These are phyloP conservation scores for Notothenia rossii DNA, from an alignment of 2,113 vertebrate species.

Conservation along the genomic window DNA sequence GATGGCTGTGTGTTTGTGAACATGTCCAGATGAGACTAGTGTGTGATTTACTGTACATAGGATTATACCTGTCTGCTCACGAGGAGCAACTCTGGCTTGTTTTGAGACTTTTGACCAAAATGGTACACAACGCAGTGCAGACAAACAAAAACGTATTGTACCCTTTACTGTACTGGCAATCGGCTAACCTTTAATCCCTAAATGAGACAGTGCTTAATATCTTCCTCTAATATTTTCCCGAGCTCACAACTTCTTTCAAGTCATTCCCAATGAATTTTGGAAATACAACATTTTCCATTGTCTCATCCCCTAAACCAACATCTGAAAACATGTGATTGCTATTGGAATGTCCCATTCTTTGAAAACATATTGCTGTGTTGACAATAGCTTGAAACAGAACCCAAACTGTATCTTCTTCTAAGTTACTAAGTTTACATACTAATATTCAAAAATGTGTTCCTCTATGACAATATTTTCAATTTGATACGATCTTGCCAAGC, in stretches of 20 bases:
- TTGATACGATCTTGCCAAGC: too few species aligned
- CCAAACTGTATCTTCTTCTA: not conserved
- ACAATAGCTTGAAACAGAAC: constrained; percentile 27
- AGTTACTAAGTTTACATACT: too few species aligned
- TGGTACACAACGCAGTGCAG: not conserved
- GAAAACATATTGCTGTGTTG: constrained; percentile 23
- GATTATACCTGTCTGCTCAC: constrained; percentile 41
- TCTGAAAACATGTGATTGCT: constrained; percentile 37
- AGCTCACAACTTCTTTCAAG: constrained; percentile 31
- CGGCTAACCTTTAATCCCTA: constrained; percentile 7
- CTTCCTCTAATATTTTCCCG: constrained; percentile 34
- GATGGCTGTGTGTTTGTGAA: constrained; percentile 47
- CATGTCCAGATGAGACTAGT: constrained; percentile 34
- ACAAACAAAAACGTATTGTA: constrained; percentile 2
- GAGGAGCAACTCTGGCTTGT: not conserved
- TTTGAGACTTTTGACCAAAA: constrained; percentile 11
- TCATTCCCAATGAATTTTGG: constrained; percentile 18
- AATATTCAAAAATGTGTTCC: too few species aligned
- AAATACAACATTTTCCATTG: constrained; percentile 42
- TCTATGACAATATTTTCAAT: too few species aligned
- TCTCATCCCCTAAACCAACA: constrained; percentile 3
- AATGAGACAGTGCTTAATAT: constrained; percentile 5
- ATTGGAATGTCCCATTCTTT: constrained; percentile 24
- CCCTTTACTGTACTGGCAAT: not conserved
- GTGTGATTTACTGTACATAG: constrained; percentile 55